A percentile compares a stretch with the other conserved stretches of the same genome.
phyloP scores from a whole-genome alignment of 1,140 invertebrate species.

The Thaumetopoea pityocampa region DNA sequence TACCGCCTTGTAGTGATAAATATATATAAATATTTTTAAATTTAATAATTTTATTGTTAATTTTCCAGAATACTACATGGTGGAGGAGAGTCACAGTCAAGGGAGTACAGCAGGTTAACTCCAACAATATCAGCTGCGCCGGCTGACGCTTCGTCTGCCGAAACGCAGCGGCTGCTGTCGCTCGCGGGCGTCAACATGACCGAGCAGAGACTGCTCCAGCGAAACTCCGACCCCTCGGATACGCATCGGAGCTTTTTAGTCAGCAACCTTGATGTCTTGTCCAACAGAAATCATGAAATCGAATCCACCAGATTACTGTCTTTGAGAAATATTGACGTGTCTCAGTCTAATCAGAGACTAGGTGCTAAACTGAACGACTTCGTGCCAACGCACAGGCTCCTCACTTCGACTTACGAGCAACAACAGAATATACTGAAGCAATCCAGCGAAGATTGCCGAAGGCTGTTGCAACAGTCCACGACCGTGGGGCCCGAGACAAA shows the following conservation, averaged over 20 bases:
- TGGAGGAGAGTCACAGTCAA: conserved; percentile 47
- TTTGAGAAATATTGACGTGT: conserved; percentile 70
- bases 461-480: conserved; percentile 76
- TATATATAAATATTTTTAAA: too few relatives aligned
- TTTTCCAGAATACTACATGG: conserved; percentile 58
- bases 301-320: conserved; percentile 64
- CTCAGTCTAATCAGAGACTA: conserved; percentile 60
- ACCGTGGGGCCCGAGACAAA: conserved; percentile 64
- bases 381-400: conserved; percentile 54
- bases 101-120: conserved; percentile 53
- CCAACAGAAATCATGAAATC: conserved; percentile 46
- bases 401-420: conserved; percentile 71
- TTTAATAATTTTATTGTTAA: conserved; percentile 6
- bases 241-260: conserved; percentile 71
- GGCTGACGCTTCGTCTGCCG: conserved; percentile 57
- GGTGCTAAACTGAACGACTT: conserved; percentile 52
- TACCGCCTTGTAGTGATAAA: neutral
- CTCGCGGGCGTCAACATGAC: conserved; percentile 74
- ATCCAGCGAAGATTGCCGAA: conserved; percentile 78
- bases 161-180: conserved; percentile 72
- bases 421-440: conserved; percentile 78
- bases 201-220: conserved; percentile 71
- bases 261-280: conserved; percentile 53
- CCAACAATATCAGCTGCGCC: conserved; percentile 46
- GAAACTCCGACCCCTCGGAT: conserved; percentile 69